Base-by-base conservation (phyloP, 2,888 invertebrate genomes). In the Catocala nupta region DNA sequence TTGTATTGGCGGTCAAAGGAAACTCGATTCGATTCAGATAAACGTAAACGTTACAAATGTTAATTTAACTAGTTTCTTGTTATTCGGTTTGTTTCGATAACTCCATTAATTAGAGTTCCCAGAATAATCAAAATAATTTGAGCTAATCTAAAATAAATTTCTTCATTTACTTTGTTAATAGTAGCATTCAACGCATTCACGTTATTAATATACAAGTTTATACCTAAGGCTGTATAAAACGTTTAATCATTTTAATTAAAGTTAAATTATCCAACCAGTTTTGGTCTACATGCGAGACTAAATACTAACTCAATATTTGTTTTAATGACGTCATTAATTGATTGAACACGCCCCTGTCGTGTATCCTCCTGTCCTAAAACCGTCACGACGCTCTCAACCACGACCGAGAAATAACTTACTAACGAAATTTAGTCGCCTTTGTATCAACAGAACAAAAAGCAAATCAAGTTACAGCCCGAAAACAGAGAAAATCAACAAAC, bases 401-500 rank as follows among this genome's bases (percentile, higher is more conserved):
- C 89, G 90, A 89, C 81, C 76, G 73, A 81, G 77, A 75, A 78
- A 78, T 78, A 72, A 77, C 68, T 76, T 70, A 82, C 92, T 93
- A 93, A 94, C 92, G 86, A 92, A 92, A 90, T 93, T 93, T 94
- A 88, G 84, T 83, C 80, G 82, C 89, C 86, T 89, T 92, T 93
- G 92, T 93, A 81, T 73, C 59, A 61, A 60, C 64, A 69, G 82
- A 77, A 91, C 89, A 93, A 94, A 94, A 94, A 94, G 87, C 90
- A 93, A 94, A 94, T 94, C 94, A 90, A 94, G 94, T 94, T 94
- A 94, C 90, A 79, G 85, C 73, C 83, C 88, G 70, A 90, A 93
- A 94, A 92, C 90, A 92, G 92, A 93, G 86, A 92, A 91, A 94
- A 94, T 93, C 91, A 83, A 93, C 92, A 85, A 87, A 93, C 92